These are phyloP conservation scores for Drosophila quadrilineata DNA, from an alignment of 1,140 invertebrate species.

Conservation along the genomic window DNA sequence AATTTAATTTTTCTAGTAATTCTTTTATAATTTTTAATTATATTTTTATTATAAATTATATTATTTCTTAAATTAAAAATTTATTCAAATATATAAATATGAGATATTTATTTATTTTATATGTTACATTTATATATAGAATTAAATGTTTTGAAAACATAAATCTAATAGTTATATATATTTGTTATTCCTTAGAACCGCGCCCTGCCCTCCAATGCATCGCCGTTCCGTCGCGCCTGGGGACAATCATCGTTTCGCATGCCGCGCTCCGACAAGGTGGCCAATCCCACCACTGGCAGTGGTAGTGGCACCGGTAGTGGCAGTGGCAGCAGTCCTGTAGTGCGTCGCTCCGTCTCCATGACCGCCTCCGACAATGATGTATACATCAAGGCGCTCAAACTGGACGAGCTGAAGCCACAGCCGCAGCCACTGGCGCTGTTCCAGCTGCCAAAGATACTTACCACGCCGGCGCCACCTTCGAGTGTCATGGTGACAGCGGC, in stretches of 20 bases:
- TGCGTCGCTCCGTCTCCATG: conserved; percentile 75
- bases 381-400: conserved; percentile 71
- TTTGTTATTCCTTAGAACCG: too few relatives aligned
- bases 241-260: conserved; percentile 82
- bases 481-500: conserved; percentile 28
- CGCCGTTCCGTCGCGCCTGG: conserved; percentile 84
- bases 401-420: conserved; percentile 49
- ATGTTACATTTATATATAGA: too few relatives aligned
- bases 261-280: conserved; percentile 67
- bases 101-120: too few relatives aligned
- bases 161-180: too few relatives aligned
- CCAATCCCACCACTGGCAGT: conserved; percentile 22
- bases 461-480: conserved; percentile 57
- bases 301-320: too few relatives aligned
- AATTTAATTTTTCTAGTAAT: too few relatives aligned
- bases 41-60: too few relatives aligned
- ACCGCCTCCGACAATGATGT: conserved; percentile 81
- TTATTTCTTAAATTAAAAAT: too few relatives aligned
- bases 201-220: conserved; percentile 82
- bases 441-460: conserved; percentile 58
- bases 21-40: too few relatives aligned
- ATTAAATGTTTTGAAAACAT: too few relatives aligned
- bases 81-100: too few relatives aligned
- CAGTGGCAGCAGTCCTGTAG: conserved; percentile 43
- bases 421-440: conserved; percentile 41